Conservation (phyloP, 2,888 invertebrate genomes). For the Hofmannophila pseudospretella region DNA sequence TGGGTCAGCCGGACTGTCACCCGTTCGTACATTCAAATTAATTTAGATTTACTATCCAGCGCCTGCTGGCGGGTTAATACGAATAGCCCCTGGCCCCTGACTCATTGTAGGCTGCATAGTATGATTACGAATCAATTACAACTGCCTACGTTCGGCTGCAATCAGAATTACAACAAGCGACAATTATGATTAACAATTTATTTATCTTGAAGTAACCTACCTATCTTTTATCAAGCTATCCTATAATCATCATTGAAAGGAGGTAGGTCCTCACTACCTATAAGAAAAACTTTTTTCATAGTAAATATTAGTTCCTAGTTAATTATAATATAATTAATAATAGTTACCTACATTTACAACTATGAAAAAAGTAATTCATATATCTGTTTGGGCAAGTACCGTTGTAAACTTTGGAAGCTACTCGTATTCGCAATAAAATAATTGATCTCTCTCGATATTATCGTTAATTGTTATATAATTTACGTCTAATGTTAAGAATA, state of each 20-base stretch:
- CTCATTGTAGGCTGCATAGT: conserved; percentile 7
- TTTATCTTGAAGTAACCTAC: background rate
- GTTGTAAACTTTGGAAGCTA: no score
- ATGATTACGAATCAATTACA: conserved; percentile 14
- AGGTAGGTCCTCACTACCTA: no score
- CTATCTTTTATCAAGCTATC: background rate
- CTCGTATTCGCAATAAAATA: no score
- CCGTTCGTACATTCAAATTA: conserved; percentile 58
- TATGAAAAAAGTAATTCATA: no score
- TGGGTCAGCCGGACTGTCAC: conserved; percentile 60
- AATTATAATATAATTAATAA: no score
- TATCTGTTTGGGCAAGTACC: no score
- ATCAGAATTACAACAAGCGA: background rate
- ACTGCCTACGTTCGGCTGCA: conserved; percentile 1
- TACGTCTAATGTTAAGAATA: conserved; percentile 1
- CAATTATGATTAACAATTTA: background rate
- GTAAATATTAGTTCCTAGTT: no score
- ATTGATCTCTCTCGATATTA: background rate
- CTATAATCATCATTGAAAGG: no score
- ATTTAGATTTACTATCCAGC: conserved; percentile 60
- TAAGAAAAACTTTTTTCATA: no score
- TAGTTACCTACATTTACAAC: no score
- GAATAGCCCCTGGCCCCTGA: conserved; percentile 22
- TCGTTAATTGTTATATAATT: conserved; percentile 1
- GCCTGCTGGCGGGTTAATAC: conserved; percentile 35